phyloP scores from a whole-genome alignment of 2,113 vertebrate genomes.

The Macaca mulatta region DNA sequence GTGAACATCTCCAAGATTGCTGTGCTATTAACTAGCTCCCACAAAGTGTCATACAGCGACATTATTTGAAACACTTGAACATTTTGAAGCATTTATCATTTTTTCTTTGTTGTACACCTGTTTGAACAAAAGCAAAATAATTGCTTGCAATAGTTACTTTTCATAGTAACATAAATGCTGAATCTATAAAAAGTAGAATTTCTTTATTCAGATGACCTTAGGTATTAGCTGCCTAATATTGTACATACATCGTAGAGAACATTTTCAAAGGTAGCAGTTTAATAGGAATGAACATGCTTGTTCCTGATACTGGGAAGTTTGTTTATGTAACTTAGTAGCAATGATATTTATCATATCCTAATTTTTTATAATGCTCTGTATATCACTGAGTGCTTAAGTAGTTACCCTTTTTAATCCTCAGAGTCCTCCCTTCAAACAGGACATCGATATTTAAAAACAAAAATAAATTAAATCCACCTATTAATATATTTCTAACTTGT shows the following conservation, averaged over 20 bases:
- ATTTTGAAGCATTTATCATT: background rate
- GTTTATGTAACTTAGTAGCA: background rate
- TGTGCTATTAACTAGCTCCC: background rate
- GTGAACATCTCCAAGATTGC: background rate
- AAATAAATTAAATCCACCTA: background rate
- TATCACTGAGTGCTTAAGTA: background rate
- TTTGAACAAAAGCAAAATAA: background rate
- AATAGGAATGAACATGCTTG: background rate
- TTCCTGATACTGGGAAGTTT: background rate
- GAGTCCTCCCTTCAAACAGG: background rate
- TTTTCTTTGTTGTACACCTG: background rate
- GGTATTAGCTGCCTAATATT: background rate
- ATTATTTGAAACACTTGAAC: background rate
- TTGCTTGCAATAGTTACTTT: background rate
- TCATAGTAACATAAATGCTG: background rate
- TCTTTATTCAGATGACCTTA: background rate
- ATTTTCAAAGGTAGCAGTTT: background rate
- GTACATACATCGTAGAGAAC: background rate
- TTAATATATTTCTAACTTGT: background rate
- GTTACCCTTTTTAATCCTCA: background rate
- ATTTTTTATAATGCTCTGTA: background rate
- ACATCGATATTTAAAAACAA: background rate
- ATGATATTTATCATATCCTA: background rate
- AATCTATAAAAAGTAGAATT: background rate
- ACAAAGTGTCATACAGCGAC: background rate